phyloP scores from a whole-genome alignment of 2,113 vertebrate species.

The Nibea coibor region DNA sequence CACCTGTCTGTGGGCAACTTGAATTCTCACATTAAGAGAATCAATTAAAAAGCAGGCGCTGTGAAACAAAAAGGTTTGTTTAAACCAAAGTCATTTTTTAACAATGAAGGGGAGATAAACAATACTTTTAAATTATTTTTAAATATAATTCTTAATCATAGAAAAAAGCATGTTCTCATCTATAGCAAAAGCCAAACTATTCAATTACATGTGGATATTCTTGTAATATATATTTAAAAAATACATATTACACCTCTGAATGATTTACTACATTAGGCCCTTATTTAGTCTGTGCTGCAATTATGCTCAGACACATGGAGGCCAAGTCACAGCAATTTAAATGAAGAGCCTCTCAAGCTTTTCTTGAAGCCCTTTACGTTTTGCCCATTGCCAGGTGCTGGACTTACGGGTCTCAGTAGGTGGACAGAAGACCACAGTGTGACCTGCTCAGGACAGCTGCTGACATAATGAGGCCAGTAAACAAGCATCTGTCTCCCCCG shows the following conservation, averaged over 20 bases:
- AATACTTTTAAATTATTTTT: background rate
- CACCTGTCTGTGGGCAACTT: slow-evolving; percentile 3
- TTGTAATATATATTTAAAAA: background rate
- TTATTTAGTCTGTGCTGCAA: slow-evolving; percentile 18
- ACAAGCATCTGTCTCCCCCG: slow-evolving; percentile 83
- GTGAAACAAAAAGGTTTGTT: background rate
- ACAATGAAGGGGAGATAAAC: background rate
- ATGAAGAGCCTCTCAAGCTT: slow-evolving; percentile 55
- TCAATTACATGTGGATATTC: background rate
- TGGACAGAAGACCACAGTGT: slow-evolving; percentile 76
- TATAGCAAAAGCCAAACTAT: background rate
- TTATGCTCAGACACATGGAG: slow-evolving; percentile 7
- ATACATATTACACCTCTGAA: background rate
- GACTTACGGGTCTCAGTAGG: slow-evolving; percentile 78
- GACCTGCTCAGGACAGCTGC: slow-evolving; percentile 81
- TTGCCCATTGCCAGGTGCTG: slow-evolving; percentile 66
- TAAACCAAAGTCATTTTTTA: background rate
- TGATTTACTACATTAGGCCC: background rate
- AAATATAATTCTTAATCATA: background rate
- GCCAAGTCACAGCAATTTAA: slow-evolving; percentile 60
- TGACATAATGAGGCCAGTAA: slow-evolving; percentile 88
- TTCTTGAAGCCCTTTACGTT: slow-evolving; percentile 49
- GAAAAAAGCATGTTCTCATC: background rate
- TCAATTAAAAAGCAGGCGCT: slow-evolving; percentile 9
- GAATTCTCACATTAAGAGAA: background rate